Evolutionary conservation across 2,797 vertebrate genomes (phyloP).

Genomic region (Mycteria americana): DNA sequence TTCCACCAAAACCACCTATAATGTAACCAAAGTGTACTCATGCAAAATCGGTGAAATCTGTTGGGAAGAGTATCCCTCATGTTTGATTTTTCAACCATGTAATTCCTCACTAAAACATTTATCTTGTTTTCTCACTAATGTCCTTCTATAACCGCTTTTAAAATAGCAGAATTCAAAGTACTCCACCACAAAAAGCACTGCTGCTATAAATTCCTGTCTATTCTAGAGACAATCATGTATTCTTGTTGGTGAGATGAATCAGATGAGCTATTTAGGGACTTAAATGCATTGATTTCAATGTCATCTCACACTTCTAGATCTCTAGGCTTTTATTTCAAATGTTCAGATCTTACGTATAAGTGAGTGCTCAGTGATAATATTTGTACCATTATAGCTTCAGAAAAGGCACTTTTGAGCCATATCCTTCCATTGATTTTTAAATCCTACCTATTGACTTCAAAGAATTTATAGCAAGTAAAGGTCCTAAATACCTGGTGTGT

Average conservation of each 20-base stretch:
- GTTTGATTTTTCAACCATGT: neutral
- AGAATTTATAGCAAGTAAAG: constrained; percentile 23
- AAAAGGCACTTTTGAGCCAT: neutral
- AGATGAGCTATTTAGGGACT: neutral
- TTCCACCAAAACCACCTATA: neutral
- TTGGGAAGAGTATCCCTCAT: neutral
- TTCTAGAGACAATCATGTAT: neutral
- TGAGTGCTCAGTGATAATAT: neutral
- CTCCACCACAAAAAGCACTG: neutral
- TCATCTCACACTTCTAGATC: neutral
- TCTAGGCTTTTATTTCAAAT: neutral
- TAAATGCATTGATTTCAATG: neutral
- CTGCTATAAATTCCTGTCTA: neutral
- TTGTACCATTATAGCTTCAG: neutral
- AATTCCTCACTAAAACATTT: constrained; percentile 9
- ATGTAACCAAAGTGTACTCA: neutral
- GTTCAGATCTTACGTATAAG: neutral
- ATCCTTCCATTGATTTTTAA: constrained; percentile 44
- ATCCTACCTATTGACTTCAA: constrained; percentile 8
- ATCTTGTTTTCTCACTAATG: neutral
- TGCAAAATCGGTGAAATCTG: neutral
- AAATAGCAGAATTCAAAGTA: neutral
- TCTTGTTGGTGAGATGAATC: constrained; percentile 11
- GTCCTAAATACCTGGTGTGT: neutral
- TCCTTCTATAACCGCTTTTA: neutral